Percentiles rank a stretch among this genome's conserved stretches.
phyloP scores from a whole-genome alignment of 2,797 vertebrate genomes.

The Pelodytes ibericus region DNA sequence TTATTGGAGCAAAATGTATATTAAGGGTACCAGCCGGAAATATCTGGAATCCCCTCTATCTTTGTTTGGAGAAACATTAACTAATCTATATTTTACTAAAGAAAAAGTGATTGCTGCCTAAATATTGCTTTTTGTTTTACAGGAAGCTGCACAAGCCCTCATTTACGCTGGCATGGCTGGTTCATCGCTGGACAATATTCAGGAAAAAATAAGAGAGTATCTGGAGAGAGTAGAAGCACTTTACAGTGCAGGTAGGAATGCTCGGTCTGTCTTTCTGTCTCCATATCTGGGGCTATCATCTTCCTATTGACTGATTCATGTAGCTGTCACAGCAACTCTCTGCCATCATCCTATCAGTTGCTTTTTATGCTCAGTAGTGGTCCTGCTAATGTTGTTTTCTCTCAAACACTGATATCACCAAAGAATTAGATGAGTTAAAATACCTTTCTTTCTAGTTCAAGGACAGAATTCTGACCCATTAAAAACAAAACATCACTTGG shows the following conservation, averaged over 20 bases:
- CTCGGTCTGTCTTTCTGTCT: not conserved
- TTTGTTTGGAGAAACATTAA: too few relatives aligned
- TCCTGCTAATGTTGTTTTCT: too few relatives aligned
- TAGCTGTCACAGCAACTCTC: not conserved
- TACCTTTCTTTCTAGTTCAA: constrained; percentile 75
- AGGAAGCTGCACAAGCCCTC: constrained; percentile 98
- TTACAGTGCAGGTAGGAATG: constrained; percentile 83
- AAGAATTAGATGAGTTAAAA: too few relatives aligned
- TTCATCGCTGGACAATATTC: constrained; percentile 91
- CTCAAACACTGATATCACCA: too few relatives aligned
- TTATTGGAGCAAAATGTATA: too few relatives aligned
- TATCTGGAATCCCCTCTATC: too few relatives aligned
- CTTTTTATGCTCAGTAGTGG: too few relatives aligned
- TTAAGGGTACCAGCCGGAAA: too few relatives aligned
- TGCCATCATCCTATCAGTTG: too few relatives aligned
- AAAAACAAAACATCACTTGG: constrained; percentile 92
- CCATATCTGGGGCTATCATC: not conserved
- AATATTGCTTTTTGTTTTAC: constrained; percentile 32
- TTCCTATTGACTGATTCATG: not conserved
- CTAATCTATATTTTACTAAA: too few relatives aligned
- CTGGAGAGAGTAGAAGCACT: constrained; percentile 93
- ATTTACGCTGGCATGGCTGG: constrained; percentile 97
- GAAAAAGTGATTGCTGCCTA: not conserved
- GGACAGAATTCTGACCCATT: constrained; percentile 88
- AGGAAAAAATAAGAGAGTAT: constrained; percentile 95